phyloP scores from a whole-genome alignment of 2,113 vertebrate genomes.

The Penelope pileata region DNA sequence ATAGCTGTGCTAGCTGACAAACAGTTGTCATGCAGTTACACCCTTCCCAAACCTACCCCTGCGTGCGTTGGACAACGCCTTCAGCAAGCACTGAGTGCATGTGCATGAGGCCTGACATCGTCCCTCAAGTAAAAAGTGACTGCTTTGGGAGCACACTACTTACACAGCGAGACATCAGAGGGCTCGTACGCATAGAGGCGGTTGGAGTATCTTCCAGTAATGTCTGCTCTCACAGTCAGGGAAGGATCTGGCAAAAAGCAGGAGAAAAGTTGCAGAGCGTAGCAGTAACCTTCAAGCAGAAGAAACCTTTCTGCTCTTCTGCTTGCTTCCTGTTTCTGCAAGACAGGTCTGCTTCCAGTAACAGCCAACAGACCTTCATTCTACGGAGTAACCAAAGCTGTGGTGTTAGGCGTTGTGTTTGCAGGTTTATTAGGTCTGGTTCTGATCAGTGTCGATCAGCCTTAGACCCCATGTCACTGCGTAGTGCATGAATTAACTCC shows the following conservation, averaged over 20 bases:
- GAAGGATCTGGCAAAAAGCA: constrained; percentile 84
- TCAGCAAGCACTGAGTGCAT: neutral
- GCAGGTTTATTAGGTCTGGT: neutral
- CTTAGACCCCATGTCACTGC: neutral
- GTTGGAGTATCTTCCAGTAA: constrained; percentile 91
- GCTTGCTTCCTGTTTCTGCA: neutral
- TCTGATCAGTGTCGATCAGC: neutral
- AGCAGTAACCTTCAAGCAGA: neutral
- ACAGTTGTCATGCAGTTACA: neutral
- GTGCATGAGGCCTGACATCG: neutral
- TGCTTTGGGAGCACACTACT: constrained; percentile 64
- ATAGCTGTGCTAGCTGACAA: neutral
- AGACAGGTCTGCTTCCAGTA: neutral
- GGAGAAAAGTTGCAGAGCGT: neutral
- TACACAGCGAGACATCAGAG: constrained; percentile 82
- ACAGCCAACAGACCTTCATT: neutral
- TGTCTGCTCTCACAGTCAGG: constrained; percentile 94
- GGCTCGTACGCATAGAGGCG: constrained; percentile 94
- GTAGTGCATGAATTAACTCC: too few relatives aligned
- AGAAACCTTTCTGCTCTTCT: neutral
- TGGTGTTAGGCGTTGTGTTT: neutral
- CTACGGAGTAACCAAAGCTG: neutral
- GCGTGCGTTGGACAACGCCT: neutral
- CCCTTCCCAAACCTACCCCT: neutral
- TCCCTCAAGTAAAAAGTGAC: rapidly evolving